Percentiles rank a stretch among this genome's conserved stretches.
These are phyloP conservation scores for human DNA, from an alignment of 2,113 vertebrate genomes.

Conservation along the genomic window GRCh38 chr16:73570001-73570500, in stretches of 20 bases:
- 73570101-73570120: constrained; percentile 74
- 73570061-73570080: constrained; percentile 33
- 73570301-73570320: constrained; percentile 83
- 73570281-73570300: constrained; percentile 77
- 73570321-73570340: constrained; percentile 78
- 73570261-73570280: constrained; percentile 77
- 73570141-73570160: constrained; percentile 72
- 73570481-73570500: constrained; percentile 86
- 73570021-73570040: constrained; percentile 62
- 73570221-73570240: constrained; percentile 75
- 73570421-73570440: constrained; percentile 87
- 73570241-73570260: constrained; percentile 62
- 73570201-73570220: constrained; percentile 76
- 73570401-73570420: constrained; percentile 94
- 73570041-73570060: constrained; percentile 70
- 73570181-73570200: constrained; percentile 63
- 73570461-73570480: constrained; percentile 89
- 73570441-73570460: constrained; percentile 87
- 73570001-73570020: constrained; percentile 62
- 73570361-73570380: constrained; percentile 83
- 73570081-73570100: constrained; percentile 65
- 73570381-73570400: constrained; percentile 87
- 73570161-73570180: constrained; percentile 23
- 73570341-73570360: constrained; percentile 69
- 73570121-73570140: constrained; percentile 64